Percentiles rank a stretch among this genome's conserved stretches.
These are phyloP conservation scores for Cabera pusaria DNA, from an alignment of 2,888 invertebrate genomes.

Conservation along the genomic window DNA sequence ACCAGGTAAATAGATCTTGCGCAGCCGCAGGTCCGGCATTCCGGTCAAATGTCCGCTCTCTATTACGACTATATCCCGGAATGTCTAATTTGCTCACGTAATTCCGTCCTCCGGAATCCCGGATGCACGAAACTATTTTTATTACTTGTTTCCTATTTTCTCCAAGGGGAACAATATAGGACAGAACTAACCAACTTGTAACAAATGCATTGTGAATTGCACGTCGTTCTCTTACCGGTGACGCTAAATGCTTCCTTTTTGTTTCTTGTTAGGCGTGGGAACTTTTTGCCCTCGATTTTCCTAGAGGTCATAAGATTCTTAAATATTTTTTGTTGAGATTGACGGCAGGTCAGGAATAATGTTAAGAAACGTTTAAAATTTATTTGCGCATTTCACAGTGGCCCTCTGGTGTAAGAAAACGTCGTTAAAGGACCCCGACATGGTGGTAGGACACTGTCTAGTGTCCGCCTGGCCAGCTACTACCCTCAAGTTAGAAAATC, in stretches of 20 bases:
- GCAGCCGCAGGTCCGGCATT: constrained; percentile 39
- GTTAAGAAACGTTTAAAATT: too few relatives aligned
- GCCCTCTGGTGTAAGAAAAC: too few relatives aligned
- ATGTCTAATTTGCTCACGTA: constrained; percentile 83
- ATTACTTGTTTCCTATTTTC: constrained; percentile 80
- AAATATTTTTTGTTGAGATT: too few relatives aligned
- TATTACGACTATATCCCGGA: constrained; percentile 77
- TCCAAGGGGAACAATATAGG: constrained; percentile 73
- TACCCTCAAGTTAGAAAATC: too few relatives aligned
- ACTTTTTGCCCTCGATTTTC: constrained; percentile 33
- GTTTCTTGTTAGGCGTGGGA: constrained; percentile 50
- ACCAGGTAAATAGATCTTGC: constrained; percentile 11
- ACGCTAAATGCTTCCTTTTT: constrained; percentile 49
- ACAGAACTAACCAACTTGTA: constrained; percentile 65
- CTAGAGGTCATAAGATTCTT: not conserved
- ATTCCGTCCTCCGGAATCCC: constrained; percentile 66
- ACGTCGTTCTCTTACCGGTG: constrained; percentile 50
- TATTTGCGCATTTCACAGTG: too few relatives aligned
- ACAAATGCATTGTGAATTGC: constrained; percentile 75
- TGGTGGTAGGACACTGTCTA: too few relatives aligned
- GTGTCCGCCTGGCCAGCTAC: too few relatives aligned
- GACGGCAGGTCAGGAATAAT: too few relatives aligned
- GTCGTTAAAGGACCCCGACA: too few relatives aligned
- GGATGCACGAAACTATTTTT: constrained; percentile 78
- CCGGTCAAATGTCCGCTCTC: constrained; percentile 57